A percentile compares a stretch with the other conserved stretches of the same genome.
Conservation (phyloP, 2,888 invertebrate genomes). For the Thysanoteuthis rhombus region DNA sequence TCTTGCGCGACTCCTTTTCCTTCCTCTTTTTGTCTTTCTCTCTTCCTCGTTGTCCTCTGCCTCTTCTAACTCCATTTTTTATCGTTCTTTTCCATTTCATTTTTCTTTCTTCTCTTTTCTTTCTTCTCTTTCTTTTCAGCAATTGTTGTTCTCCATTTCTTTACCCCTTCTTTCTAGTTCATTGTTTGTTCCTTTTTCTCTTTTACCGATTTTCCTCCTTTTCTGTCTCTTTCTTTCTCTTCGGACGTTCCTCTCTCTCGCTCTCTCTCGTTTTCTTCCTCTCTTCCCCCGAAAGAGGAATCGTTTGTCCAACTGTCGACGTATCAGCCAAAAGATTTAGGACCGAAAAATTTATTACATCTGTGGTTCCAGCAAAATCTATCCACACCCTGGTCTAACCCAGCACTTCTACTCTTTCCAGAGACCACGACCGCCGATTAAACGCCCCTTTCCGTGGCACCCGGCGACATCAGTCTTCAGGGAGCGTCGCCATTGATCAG, state of each 20-base stretch:
- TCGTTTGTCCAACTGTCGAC: not conserved
- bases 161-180: not conserved
- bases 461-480: constrained; percentile 12
- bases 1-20: no score
- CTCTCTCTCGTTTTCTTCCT: not conserved
- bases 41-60: not conserved
- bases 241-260: not conserved
- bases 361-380: not conserved
- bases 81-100: not conserved
- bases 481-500: not conserved
- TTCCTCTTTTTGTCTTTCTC: not conserved
- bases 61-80: no score
- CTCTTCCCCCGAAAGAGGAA: not conserved
- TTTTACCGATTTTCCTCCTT: not conserved
- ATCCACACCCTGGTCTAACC: not conserved
- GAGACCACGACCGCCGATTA: not conserved
- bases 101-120: not conserved
- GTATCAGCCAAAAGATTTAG: not conserved
- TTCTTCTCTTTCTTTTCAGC: not conserved
- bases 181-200: not conserved
- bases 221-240: not conserved
- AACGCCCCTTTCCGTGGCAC: not conserved
- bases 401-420: not conserved
- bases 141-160: not conserved
- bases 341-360: not conserved